phyloP scores from a whole-genome alignment of 2,888 invertebrate species.

The Perizoma affinitatum region DNA sequence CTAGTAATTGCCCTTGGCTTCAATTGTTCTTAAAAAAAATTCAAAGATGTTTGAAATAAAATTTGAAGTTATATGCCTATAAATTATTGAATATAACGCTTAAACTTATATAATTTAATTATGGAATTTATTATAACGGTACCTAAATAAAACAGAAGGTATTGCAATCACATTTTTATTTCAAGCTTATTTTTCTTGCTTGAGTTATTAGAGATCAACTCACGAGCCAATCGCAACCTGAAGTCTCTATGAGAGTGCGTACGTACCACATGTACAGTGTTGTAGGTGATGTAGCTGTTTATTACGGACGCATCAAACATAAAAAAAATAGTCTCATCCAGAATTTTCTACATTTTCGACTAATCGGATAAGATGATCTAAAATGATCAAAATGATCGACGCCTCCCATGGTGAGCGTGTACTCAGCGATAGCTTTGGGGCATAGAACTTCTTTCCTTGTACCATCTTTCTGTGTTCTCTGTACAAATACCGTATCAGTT shows the following conservation, averaged over 20 bases:
- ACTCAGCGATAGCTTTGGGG: slow-evolving; percentile 33
- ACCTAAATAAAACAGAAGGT: too few relatives aligned
- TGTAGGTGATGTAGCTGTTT: slow-evolving; percentile 42
- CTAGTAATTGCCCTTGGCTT: too few relatives aligned
- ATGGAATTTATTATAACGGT: too few relatives aligned
- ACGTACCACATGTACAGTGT: slow-evolving; percentile 25
- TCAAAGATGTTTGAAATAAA: too few relatives aligned
- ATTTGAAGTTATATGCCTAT: too few relatives aligned
- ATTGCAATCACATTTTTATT: too few relatives aligned
- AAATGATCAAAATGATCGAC: slow-evolving; percentile 34
- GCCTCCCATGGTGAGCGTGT: slow-evolving; percentile 38
- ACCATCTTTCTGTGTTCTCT: slow-evolving; percentile 37
- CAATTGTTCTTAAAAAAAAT: too few relatives aligned
- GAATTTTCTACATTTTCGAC: slow-evolving; percentile 28
- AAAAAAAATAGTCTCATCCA: slow-evolving; percentile 33
- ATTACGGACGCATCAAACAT: slow-evolving; percentile 41
- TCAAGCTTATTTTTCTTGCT: too few relatives aligned
- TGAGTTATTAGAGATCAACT: slow-evolving; percentile 19
- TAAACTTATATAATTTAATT: too few relatives aligned
- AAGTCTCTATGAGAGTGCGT: slow-evolving; percentile 37
- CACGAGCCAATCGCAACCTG: slow-evolving; percentile 35
- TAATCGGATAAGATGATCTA: slow-evolving; percentile 25
- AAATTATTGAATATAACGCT: too few relatives aligned
- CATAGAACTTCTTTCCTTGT: slow-evolving; percentile 30
- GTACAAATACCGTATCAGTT: slow-evolving; percentile 31